Conservation (phyloP, 2,888 invertebrate genomes). For the Andrena fulva region DNA sequence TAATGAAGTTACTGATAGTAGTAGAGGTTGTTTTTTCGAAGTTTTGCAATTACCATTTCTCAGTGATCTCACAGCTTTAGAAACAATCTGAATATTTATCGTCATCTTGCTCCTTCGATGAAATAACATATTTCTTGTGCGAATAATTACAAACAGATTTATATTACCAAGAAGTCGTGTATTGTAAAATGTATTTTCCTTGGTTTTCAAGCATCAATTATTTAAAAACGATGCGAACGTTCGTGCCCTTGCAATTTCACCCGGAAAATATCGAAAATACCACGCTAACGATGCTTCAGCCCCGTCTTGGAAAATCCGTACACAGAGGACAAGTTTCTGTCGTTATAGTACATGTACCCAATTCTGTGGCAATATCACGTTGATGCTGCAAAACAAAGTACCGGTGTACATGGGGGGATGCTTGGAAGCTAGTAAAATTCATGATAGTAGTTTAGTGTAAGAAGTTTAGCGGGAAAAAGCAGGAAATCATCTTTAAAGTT, state of each 20-base stretch:
- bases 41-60: no score
- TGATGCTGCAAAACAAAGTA: constrained; percentile 33
- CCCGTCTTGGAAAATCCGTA: constrained; percentile 12
- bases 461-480: neutral
- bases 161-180: neutral
- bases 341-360: neutral
- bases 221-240: constrained; percentile 2
- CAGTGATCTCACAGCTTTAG: no score
- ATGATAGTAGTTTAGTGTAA: neutral
- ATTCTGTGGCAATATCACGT: constrained; percentile 28
- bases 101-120: no score
- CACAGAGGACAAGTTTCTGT: constrained; percentile 7
- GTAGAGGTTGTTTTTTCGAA: no score
- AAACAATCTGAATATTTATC: no score
- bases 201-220: neutral
- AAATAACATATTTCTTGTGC: no score
- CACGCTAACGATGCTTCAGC: constrained; percentile 20
- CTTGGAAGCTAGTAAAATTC: constrained; percentile 39
- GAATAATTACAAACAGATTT: no score
- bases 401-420: neutral
- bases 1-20: no score
- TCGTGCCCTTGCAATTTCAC: neutral
- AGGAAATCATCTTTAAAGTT: neutral
- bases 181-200: neutral
- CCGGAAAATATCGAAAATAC: constrained; percentile 29